Evolutionary conservation across 2,797 vertebrate genomes (phyloP), one percentile per base, ranked within the genome.

Genomic region (Muraenolepis orangiensis): DNA sequence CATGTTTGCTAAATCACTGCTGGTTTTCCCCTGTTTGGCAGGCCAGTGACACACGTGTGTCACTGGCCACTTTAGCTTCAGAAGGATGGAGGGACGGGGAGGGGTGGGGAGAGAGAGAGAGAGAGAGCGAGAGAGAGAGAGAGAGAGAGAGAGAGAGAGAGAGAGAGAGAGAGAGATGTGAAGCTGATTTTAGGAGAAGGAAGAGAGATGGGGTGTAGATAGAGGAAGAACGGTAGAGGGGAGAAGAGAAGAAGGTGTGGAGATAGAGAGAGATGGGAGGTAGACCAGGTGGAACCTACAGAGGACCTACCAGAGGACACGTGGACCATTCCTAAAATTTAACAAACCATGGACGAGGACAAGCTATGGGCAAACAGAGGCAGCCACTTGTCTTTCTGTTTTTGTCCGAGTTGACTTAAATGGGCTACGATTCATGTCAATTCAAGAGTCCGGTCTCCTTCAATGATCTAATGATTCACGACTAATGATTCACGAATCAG

Each of bases 1-100:
- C 92, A 96, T 94, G 94, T 96, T 95, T 95, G 95, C 94, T 95
- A 95, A 96, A 96, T 96, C 95, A 96, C 94, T 94, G 95, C 93
- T 93, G 93, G 91, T 95, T 93, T 92, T 90, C 91, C 71, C 83
- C 91, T 87, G 90, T 94, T 95, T 95, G 91, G 93, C 92, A 89
- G 91, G 82, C 92, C 89, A 90, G 86, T 91, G 93, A 94, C 94
- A 94, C 91, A 89, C 89, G 90, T 90, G 90, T 92, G n/a, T n/a
- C n/a, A n/a, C n/a, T n/a, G 92, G 90, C 92, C 92, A 90, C 91
- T 90, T 91, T 78, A 80, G 81, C 85, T 86, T 51, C 76, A 32
- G 57, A 69, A 57, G 67, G 51, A 61, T 38, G 36, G 51, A 66
- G 71, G 10, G 23, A 67, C 36, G 28, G 57, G 72, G 30, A 61